phyloP scores from a whole-genome alignment of 2,888 invertebrate species.

The Tigriopus californicus region DNA sequence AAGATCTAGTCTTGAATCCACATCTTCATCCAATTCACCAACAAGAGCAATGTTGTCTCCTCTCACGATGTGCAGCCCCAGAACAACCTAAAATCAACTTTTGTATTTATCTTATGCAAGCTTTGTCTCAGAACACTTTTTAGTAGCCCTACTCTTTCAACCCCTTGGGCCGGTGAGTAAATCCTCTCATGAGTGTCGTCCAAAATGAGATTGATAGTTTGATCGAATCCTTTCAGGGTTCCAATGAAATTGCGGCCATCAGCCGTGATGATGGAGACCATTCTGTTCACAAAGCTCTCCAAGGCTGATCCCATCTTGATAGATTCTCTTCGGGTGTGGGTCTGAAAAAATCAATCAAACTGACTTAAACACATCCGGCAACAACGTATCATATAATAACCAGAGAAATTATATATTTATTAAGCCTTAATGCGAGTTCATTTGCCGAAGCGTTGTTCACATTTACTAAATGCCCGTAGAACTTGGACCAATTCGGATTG shows the following conservation, averaged over 20 bases:
- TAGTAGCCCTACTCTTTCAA: conserved; percentile 47
- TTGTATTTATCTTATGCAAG: background rate
- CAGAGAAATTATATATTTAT: background rate
- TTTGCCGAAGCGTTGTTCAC: conserved; percentile 14
- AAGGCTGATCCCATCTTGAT: conserved; percentile 54
- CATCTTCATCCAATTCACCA: conserved; percentile 37
- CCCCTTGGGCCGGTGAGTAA: conserved; percentile 77
- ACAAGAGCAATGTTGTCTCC: conserved; percentile 74
- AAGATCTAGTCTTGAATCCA: conserved; percentile 33
- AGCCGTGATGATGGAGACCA: conserved; percentile 83
- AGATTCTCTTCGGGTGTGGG: conserved; percentile 46
- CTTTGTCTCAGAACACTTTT: conserved; percentile 7
- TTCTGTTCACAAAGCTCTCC: conserved; percentile 70
- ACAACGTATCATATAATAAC: background rate
- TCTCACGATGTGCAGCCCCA: conserved; percentile 90
- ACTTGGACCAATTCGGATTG: conserved; percentile 1
- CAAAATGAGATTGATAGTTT: conserved; percentile 92
- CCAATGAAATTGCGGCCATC: conserved; percentile 88
- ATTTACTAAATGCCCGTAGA: conserved; percentile 3
- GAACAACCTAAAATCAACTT: conserved; percentile 37
- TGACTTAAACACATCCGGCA: conserved; percentile 68
- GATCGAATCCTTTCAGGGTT: conserved; percentile 92
- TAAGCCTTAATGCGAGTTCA: background rate
- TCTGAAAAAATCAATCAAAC: conserved; percentile 72
- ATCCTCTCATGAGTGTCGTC: conserved; percentile 97